Evolutionary conservation across 2,113 vertebrate species (phyloP).

Genomic region (Ptilonorhynchus violaceus): DNA sequence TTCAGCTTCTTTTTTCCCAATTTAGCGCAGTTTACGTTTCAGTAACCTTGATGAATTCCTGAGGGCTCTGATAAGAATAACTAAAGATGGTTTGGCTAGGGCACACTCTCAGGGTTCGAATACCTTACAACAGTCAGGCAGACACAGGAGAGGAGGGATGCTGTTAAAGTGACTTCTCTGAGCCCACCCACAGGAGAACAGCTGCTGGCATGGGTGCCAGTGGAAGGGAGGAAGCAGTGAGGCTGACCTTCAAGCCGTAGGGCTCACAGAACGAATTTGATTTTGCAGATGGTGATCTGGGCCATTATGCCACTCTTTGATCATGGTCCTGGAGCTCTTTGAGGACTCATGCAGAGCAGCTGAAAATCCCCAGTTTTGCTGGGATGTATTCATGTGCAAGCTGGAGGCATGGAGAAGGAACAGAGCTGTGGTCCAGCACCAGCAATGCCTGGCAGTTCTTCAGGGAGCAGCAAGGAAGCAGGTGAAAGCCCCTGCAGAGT

Average conservation of each 20-base stretch:
- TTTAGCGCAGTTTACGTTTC: no score
- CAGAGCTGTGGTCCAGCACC: background rate
- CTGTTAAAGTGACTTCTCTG: background rate
- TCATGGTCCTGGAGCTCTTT: background rate
- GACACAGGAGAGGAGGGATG: background rate
- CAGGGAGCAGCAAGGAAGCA: background rate
- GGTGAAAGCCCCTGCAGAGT: background rate
- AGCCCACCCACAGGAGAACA: background rate
- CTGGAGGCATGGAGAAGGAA: background rate
- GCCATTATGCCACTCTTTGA: background rate
- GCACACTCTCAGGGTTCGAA: no score
- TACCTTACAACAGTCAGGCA: background rate
- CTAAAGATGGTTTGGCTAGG: no score
- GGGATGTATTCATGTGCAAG: background rate
- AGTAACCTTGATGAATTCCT: no score
- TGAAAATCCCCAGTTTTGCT: background rate
- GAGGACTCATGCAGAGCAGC: accelerated
- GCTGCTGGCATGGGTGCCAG: background rate
- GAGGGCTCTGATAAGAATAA: no score
- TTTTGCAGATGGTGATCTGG: background rate
- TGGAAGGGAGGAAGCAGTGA: background rate
- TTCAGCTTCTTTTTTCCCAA: no score
- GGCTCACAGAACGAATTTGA: background rate
- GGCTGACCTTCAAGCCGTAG: accelerated
- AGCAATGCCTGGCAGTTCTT: background rate